Conservation (phyloP, 92 coral and sea anemone species). For the Plumapathes pennacea region DNA sequence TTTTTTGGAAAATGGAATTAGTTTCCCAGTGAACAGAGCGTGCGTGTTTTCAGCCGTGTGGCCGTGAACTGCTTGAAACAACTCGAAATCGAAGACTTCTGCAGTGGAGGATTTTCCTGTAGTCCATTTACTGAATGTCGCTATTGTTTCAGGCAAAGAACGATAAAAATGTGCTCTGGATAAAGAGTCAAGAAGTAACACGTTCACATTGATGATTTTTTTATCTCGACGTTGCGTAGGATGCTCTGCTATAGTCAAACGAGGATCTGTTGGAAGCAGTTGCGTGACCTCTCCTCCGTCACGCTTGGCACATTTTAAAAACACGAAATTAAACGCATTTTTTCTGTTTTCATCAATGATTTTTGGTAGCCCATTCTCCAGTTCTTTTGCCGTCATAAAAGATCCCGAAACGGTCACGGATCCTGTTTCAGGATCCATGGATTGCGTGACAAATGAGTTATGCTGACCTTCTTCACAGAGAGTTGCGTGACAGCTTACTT, state of each 20-base stretch:
- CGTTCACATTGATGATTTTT: conserved; percentile 64
- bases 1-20: conserved; percentile 48
- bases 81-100: conserved; percentile 72
- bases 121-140: conserved; percentile 45
- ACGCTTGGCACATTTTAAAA: conserved; percentile 39
- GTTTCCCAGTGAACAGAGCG: conserved; percentile 73
- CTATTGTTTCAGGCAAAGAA: conserved; percentile 79
- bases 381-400: conserved; percentile 31
- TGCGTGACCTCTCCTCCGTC: conserved; percentile 24
- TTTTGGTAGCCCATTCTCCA: conserved; percentile 36
- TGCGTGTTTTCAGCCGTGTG: conserved; percentile 86
- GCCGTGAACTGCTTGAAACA: conserved; percentile 86
- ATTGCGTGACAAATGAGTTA: conserved; percentile 1
- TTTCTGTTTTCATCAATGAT: conserved; percentile 36
- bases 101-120: conserved; percentile 28
- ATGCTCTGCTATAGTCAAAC: conserved; percentile 19
- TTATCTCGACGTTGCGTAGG: conserved; percentile 13
- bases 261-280: conserved; percentile 54
- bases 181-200: conserved; percentile 78
- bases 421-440: conserved; percentile 55
- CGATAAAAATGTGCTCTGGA: conserved; percentile 92
- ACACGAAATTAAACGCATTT: conserved; percentile 51
- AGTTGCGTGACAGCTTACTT: conserved; percentile 15
- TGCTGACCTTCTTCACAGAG: conserved; percentile 20
- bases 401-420: background rate